Evolutionary conservation across 2,888 invertebrate genomes (phyloP), one percentile per base, ranked within the genome.

Genomic region (Hyposoter didymator): DNA sequence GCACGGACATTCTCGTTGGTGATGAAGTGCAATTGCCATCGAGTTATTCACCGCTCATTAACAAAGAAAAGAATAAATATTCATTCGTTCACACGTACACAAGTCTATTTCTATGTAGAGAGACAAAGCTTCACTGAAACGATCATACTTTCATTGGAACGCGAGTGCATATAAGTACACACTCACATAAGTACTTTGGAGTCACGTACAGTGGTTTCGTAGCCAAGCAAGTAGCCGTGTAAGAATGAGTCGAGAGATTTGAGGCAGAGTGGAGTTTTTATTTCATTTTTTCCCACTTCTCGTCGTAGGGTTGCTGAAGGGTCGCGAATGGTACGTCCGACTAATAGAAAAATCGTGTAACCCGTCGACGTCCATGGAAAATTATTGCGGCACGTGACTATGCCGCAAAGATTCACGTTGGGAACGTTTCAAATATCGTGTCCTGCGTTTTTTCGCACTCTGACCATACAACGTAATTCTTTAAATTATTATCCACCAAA

Each of bases 281-380:
- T 70, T 47, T 78, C 39, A 47, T 47, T 28, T 55, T 32, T 69
- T 78, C 64, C 47, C 49, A 28, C 43, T 80, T 32, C 39, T 64
- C 39, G 43, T 43, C 43, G 43, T 32, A 52, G 22, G 55, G 39
- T 49, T 17, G 67, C 22, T 45, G 74, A 64, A 75, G 28, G 86
- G 79, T 84, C 79, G 69, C 75, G 84, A 78, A 74, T 59, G 82
- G 74, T 84, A 82, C 79, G 85, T 86, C 80, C 88, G 83, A 82
- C 89, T 93, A 93, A 93, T 93, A 93, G 93, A 93, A 93, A 93
- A 93, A 92, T 92, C 93, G 88, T 93, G 93, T 93, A 88, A 84
- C 87, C 88, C 90, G 93, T 93, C 92, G 89, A 85, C 85, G 75
- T 70, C 73, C 62, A 22, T 47, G 81, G 86, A 87, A 90, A 93